Evolutionary conservation across 2,797 vertebrate species (phyloP).

Genomic region (Paguma larvata): DNA sequence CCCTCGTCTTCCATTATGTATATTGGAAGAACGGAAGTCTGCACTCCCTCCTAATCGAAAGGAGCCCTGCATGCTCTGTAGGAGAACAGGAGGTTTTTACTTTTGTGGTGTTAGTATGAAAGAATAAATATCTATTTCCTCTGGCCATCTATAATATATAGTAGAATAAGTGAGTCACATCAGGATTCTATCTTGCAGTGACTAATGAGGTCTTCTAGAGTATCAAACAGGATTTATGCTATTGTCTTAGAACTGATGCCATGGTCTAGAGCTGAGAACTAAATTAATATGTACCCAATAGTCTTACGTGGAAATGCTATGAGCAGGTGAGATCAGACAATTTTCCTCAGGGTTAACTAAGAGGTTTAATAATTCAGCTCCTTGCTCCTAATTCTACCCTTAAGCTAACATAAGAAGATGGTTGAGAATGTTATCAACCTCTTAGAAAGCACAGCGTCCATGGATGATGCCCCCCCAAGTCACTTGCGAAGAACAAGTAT

Average conservation of each 20-base stretch:
- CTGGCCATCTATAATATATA: neutral
- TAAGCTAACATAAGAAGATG: neutral
- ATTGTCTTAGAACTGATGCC: constrained; percentile 31
- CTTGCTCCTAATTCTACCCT: neutral
- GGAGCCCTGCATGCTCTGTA: neutral
- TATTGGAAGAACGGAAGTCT: constrained; percentile 39
- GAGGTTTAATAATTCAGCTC: neutral
- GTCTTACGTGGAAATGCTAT: neutral
- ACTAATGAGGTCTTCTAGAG: neutral
- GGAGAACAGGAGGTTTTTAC: neutral
- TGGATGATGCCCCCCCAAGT: neutral
- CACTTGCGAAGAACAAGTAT: neutral
- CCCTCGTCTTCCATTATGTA: neutral
- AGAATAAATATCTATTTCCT: neutral
- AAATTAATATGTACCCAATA: neutral
- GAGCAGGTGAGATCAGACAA: neutral
- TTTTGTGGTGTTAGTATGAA: neutral
- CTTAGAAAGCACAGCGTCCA: neutral
- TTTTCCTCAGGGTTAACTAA: constrained; percentile 49
- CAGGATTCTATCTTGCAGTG: neutral
- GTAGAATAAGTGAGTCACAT: neutral
- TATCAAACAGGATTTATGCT: neutral
- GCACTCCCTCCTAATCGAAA: neutral
- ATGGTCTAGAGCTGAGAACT: neutral
- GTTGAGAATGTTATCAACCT: neutral